phyloP scores from a whole-genome alignment of 2,888 invertebrate species.

The Eupithecia tripunctaria region DNA sequence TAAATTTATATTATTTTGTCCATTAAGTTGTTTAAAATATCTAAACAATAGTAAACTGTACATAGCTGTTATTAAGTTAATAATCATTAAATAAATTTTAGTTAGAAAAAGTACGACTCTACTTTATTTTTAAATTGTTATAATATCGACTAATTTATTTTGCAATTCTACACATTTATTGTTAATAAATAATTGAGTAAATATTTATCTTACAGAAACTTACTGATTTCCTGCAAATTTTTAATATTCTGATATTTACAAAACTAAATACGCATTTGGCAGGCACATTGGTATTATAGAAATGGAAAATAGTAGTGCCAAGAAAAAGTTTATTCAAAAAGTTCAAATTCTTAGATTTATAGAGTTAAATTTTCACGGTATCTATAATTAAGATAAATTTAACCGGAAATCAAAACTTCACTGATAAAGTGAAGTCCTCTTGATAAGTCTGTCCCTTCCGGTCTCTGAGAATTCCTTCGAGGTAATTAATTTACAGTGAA shows the following conservation, averaged over 20 bases:
- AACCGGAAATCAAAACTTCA: conserved; percentile 20
- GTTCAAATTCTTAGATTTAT: background rate
- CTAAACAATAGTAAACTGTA: background rate
- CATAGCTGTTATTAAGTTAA: background rate
- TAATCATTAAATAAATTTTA: background rate
- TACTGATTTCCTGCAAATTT: conserved; percentile 13
- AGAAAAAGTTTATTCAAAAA: conserved; percentile 25
- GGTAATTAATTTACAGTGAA: conserved; percentile 3
- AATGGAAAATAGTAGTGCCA: conserved; percentile 32
- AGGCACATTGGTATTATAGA: conserved; percentile 68
- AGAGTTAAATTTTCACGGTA: background rate
- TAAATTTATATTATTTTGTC: background rate
- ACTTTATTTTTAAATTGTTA: background rate
- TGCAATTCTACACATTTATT: background rate
- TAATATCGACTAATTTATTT: background rate
- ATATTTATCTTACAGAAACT: conserved; percentile 1
- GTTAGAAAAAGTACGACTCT: background rate
- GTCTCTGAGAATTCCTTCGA: background rate
- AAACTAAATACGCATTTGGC: conserved; percentile 53
- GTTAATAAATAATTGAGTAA: conserved; percentile 3
- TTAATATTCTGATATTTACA: conserved; percentile 23
- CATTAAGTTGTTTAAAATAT: background rate
- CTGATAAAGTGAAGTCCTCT: conserved; percentile 14
- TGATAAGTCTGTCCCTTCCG: conserved; percentile 18
- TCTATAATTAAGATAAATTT: conserved; percentile 10